These are phyloP conservation scores for Spinus pinus DNA, from an alignment of 2,797 vertebrate species.

Conservation along the genomic window DNA sequence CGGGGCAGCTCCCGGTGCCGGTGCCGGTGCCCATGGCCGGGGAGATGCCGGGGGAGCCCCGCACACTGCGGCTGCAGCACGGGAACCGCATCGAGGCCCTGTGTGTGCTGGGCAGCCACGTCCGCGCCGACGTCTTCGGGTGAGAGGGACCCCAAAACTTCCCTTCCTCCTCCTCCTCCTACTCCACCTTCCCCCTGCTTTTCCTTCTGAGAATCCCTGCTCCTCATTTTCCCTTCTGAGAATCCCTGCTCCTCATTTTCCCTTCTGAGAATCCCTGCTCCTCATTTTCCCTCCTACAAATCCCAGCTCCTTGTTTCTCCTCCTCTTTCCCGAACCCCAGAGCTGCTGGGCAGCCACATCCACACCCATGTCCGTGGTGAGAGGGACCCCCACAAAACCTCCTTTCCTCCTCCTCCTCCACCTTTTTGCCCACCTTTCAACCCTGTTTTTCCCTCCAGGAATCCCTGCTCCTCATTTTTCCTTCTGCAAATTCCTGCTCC, in stretches of 20 bases:
- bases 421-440: not conserved
- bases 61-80: constrained; percentile 82
- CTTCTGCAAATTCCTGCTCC: not conserved
- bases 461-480: too few relatives aligned
- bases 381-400: not conserved
- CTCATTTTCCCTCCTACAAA: too few relatives aligned
- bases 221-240: too few relatives aligned
- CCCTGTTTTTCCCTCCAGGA: not conserved
- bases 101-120: constrained; percentile 44
- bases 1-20: not conserved
- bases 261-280: too few relatives aligned
- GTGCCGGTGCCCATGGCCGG: not conserved
- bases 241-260: too few relatives aligned
- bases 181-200: too few relatives aligned
- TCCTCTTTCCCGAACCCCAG: not conserved
- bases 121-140: not conserved
- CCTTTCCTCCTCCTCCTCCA: not conserved
- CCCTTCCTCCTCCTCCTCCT: not conserved
- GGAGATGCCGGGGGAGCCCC: constrained; percentile 66
- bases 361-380: not conserved
- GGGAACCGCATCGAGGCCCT: constrained; percentile 72
- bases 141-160: not conserved
- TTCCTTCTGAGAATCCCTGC: too few relatives aligned
- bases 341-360: not conserved
- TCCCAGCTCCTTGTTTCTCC: not conserved